Evolutionary conservation across 2,113 vertebrate species (phyloP), one percentile per base, ranked within the genome.

Genomic region (Periophthalmodon schlosseri): DNA sequence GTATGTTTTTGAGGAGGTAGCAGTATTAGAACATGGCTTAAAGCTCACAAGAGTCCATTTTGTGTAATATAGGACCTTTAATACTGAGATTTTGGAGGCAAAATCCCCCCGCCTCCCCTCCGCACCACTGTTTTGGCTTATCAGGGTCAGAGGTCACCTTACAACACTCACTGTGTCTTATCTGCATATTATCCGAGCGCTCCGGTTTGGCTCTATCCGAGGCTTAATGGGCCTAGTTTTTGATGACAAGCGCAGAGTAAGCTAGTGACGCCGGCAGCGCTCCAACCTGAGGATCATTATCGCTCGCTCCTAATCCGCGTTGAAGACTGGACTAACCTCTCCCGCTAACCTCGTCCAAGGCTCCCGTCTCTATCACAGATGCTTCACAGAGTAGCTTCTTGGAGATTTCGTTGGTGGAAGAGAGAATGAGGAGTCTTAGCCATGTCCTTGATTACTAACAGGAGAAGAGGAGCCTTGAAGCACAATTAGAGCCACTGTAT

Each of bases 71-170:
- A 1, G 28, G 28, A 28, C 28, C 28, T 28, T 28, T 28, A 33
- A 73, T 65, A 72, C 34, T 79, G 63, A 78, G 75, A 73, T 68
- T 83, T 84, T 77, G 81, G 84, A 91, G 77, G 70, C 56, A 60
- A 75, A 82, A 56, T 77, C 64, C 10, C 36, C 11, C 34, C 36
- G 79, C 54, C 50, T 20, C 50, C 61, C 61, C 67, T 84, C 79
- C 82, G 80, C 78, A 76, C 75, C 75, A 83, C 77, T 79, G 72
- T 52, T 80, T 33, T 85, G 85, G 78, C 75, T 91, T 86, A 89
- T 89, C 88, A 87, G 91, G 91, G 91, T 88, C 90, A 91, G 63
- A 84, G 77, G 80, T 75, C 67, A 56, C 72, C 52, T 76, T 72
- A 67, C 78, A 85, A 78, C 72, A 80, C 79, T 87, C 83, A 78